These are phyloP conservation scores for Cryptophagus acutangulus DNA, from an alignment of 2,888 invertebrate species.

Conservation along the genomic window DNA sequence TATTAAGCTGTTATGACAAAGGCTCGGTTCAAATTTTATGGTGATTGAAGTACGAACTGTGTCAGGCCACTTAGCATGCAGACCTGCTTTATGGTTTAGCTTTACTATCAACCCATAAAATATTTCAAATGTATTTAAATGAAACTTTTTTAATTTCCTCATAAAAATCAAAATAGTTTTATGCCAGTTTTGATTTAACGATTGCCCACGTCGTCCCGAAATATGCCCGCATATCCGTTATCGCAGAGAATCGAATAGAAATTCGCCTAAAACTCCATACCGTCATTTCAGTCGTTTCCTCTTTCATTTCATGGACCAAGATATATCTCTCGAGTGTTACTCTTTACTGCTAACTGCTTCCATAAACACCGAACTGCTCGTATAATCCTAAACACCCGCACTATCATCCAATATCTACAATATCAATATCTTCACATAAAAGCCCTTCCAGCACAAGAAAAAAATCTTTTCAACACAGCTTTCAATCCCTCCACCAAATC, in stretches of 20 bases:
- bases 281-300: slow-evolving; percentile 29
- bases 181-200: slow-evolving; percentile 43
- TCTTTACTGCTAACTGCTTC: slow-evolving; percentile 38
- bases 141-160: slow-evolving; percentile 45
- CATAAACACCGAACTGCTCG: slow-evolving; percentile 34
- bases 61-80: slow-evolving; percentile 45
- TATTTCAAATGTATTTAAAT: slow-evolving; percentile 46
- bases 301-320: slow-evolving; percentile 7
- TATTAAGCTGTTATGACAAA: slow-evolving; percentile 42
- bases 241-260: slow-evolving; percentile 33
- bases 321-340: slow-evolving; percentile 29
- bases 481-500: too few species aligned
- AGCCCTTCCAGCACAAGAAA: slow-evolving; percentile 12
- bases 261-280: slow-evolving; percentile 23
- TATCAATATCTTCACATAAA: slow-evolving; percentile 33
- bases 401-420: slow-evolving; percentile 33
- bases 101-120: slow-evolving; percentile 45
- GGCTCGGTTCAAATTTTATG: slow-evolving; percentile 42
- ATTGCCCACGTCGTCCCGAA: slow-evolving; percentile 31
- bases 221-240: slow-evolving; percentile 35
- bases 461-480: too few species aligned
- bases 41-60: slow-evolving; percentile 46
- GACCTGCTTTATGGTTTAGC: slow-evolving; percentile 42
- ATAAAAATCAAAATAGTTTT: slow-evolving; percentile 44
- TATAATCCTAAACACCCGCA: slow-evolving; percentile 27